Conservation (phyloP, 2,113 vertebrate species). For the Rhinolophus ferrumequinum region DNA sequence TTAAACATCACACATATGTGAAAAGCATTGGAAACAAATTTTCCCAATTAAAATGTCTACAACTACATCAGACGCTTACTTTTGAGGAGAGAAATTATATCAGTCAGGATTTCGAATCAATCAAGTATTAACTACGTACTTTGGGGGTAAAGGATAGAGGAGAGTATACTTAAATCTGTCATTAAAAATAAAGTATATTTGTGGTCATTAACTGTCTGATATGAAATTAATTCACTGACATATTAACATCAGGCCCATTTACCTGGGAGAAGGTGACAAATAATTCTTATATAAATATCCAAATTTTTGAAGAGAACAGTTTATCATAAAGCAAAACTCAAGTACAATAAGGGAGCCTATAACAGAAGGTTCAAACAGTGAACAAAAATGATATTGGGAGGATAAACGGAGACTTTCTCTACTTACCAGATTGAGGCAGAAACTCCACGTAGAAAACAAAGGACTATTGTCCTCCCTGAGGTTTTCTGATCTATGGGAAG, state of each 20-base stretch:
- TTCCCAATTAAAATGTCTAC: conserved; percentile 24
- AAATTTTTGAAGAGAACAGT: neutral
- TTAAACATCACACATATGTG: neutral
- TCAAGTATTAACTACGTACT: neutral
- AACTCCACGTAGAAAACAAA: neutral
- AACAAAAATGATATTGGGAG: neutral
- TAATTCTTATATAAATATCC: neutral
- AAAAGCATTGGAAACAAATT: conserved; percentile 30
- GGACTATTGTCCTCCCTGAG: neutral
- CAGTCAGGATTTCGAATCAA: conserved; percentile 11
- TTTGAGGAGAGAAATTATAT: neutral
- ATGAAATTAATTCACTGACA: conserved; percentile 33
- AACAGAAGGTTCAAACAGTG: neutral
- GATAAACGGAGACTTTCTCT: neutral
- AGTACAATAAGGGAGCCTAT: neutral
- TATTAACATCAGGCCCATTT: neutral
- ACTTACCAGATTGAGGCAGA: neutral
- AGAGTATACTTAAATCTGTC: neutral
- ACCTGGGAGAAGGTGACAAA: conserved; percentile 16
- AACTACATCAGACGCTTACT: neutral
- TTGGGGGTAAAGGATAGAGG: neutral
- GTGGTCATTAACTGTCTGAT: neutral
- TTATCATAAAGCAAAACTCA: conserved; percentile 40
- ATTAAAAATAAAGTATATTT: conserved; percentile 28
- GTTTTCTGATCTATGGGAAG: neutral